Evolutionary conservation across 2,113 vertebrate genomes (phyloP), one percentile per base, ranked within the genome.

Genomic region (Poeciliopsis occidentalis): DNA sequence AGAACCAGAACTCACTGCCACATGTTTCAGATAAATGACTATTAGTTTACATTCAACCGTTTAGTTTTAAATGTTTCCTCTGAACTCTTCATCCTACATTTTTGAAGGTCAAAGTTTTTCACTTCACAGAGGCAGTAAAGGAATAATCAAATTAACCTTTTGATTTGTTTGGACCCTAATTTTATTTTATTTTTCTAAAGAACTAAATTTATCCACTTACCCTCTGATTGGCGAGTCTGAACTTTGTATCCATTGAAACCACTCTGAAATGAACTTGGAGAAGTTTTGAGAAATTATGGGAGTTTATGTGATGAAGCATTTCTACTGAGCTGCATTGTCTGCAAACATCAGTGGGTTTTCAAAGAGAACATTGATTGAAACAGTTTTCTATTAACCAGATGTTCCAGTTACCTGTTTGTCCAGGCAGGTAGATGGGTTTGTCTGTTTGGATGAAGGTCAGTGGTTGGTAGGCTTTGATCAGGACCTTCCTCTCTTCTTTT

Each of bases 371-470:
- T n/a, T 57, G 51, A 57, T n/a, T 10, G 22, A 54, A 47, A 4
- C 44, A 19, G 44, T 47, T 47, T 47, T 47, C 44, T 12, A 6
- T 27, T 11, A 37, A 24, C 8, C 19, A 39, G 30, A 30, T 12
- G 17, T 39, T 17, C 24, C 29, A 12, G 22, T 54, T 87, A 93
- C 94, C 90, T 62, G 90, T 92, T 81, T 94, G 93, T 85, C 94
- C 92, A 6, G 92, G 93, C 17, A 89, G 88, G 80, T 94, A 94
- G 78, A 94, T 86, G 0, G 92, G 91, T 88, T 93, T 93, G 68
- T 93, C 92, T 0, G 91, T 93, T 72, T 93, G 93, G 70, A 93
- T 31, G n/a, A 94, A 91, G 2, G 81, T 86, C 34, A 60, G 19
- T 11, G 76, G 75, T 3, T 44, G 0, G 57, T 87, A 88, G 31